Conservation (phyloP, 2,113 vertebrate genomes). For the Natator depressus region DNA sequence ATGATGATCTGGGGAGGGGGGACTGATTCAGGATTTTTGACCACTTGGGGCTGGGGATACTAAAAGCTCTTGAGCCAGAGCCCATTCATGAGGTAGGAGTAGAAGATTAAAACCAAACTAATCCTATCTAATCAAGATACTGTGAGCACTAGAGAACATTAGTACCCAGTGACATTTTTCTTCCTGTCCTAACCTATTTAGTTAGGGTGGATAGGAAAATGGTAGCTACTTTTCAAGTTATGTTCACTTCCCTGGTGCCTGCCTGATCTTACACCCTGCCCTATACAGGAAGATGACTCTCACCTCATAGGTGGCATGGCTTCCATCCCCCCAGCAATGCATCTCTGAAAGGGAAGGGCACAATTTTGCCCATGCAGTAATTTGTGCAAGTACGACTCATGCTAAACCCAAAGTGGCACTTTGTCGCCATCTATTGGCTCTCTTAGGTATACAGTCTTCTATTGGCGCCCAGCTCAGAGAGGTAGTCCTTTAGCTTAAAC, state of each 20-base stretch:
- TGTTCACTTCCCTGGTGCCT: not conserved
- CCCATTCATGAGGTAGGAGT: not conserved
- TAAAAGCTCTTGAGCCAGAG: not conserved
- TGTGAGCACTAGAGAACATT: not conserved
- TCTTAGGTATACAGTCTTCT: not conserved
- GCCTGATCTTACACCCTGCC: not conserved
- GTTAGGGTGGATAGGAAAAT: not conserved
- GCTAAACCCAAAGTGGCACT: not conserved
- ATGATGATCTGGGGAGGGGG: no score
- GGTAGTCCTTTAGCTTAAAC: not conserved
- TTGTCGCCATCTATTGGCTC: not conserved
- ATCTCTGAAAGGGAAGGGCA: not conserved
- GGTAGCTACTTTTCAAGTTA: not conserved
- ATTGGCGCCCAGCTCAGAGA: not conserved
- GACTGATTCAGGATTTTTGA: not conserved
- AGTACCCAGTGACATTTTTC: not conserved
- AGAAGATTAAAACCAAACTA: not conserved
- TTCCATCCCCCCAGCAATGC: not conserved
- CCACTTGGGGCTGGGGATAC: not conserved
- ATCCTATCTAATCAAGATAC: no score
- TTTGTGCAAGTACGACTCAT: not conserved
- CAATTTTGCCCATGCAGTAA: not conserved
- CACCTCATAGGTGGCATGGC: not conserved
- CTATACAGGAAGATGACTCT: not conserved
- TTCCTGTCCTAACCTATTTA: not conserved